Base-by-base conservation (phyloP, 2,113 vertebrate species). In the Rousettus leschenaultii region DNA sequence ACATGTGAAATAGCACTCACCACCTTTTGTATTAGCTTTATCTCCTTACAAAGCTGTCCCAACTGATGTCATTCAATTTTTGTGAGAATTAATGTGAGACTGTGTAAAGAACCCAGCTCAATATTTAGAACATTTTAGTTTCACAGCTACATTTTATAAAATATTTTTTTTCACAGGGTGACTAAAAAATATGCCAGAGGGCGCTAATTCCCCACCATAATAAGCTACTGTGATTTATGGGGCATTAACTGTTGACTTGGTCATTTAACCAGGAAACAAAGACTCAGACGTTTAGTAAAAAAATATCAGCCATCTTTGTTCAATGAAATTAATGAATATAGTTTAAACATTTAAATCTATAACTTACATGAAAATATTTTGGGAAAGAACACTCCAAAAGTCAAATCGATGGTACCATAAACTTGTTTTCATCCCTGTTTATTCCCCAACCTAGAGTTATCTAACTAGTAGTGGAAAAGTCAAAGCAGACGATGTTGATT, bases 101-200 rank as follows among this genome's bases (percentile, higher is more conserved):
- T 4, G 3, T 43, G 16, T 55, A 35, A 94, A 68, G 33, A 74
- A 83, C 24, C 24, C n/a, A 68, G 38, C 16, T 28, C 21, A 63
- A 14, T 53, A 30, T 38, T 84, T n/a, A 84, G 57, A 79, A 61
- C 43, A 66, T 66, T 91, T 66, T 93, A 28, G 11, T 92, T 97
- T 79, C 83, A 84, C 45, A 77, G 30, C n/a, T 70, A 38, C 5
- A 16, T 61, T 68, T 89, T 66, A 5, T 12, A 30, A 55, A 18
- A 24, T 38, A 33, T 89, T 92, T 79, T 45, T 5, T 92, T 79
- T 5, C 21, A 57, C 57, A 66, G 74, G 30, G 19, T 84, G 51
- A 74, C 74, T 75, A 26, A 30, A 30, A 61, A 6, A 12, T 33
- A 33, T 71, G 77, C 86, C 93, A 95, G 96, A 77, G 94, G 96